These are phyloP conservation scores for Hydrozoanthus tunicans DNA, from an alignment of 64 coral and sea anemone genomes.

Conservation along the genomic window DNA sequence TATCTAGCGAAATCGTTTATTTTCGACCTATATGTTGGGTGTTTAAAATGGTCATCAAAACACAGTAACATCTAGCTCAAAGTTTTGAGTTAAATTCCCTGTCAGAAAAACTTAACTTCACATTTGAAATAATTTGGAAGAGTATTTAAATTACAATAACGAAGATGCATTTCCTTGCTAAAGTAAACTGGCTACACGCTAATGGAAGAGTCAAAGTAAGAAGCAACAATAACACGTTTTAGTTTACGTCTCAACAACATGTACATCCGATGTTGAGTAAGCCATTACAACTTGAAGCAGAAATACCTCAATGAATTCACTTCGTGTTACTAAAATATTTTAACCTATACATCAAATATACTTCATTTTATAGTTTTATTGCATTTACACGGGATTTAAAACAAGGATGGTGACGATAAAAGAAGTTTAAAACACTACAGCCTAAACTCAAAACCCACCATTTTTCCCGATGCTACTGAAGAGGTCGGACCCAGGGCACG, in stretches of 20 bases:
- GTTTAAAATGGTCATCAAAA: too few species aligned
- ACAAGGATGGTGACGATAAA: conserved; percentile 62
- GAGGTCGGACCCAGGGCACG: conserved; percentile 58
- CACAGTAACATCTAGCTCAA: too few species aligned
- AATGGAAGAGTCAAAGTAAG: neutral
- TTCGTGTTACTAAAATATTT: conserved; percentile 17
- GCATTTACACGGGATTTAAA: neutral
- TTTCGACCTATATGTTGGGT: too few species aligned
- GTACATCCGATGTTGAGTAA: neutral
- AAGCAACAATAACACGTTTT: neutral
- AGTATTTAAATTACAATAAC: neutral
- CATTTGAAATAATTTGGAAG: too few species aligned
- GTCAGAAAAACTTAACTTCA: too few species aligned
- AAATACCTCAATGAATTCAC: neutral
- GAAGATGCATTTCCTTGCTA: neutral
- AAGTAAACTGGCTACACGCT: neutral
- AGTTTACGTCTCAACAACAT: neutral
- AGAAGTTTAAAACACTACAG: conserved; percentile 4
- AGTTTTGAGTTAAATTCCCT: too few species aligned
- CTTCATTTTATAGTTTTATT: conserved; percentile 23
- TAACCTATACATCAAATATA: neutral
- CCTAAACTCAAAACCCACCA: conserved; percentile 62
- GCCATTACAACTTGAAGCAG: neutral
- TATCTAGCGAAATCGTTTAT: too few species aligned
- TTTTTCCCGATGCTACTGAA: conserved; percentile 86